Evolutionary conservation across 1,140 invertebrate species (phyloP).

Genomic region (Rhyacophila brunnea): DNA sequence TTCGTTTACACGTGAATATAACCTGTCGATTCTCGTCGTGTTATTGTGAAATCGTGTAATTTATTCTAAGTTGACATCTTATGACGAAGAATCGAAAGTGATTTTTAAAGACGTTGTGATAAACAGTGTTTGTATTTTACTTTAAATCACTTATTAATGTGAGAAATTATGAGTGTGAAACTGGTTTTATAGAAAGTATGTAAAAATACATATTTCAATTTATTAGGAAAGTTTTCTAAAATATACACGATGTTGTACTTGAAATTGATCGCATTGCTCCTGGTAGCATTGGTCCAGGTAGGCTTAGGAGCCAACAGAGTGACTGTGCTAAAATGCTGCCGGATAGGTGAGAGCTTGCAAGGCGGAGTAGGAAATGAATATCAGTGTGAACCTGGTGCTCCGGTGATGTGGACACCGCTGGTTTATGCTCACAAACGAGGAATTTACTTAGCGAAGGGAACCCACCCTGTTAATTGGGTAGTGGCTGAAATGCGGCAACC

Average conservation of each 20-base stretch:
- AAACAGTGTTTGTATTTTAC: too few species aligned
- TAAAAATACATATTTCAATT: constrained; percentile 9
- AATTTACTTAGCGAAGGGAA: constrained; percentile 39
- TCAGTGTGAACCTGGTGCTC: constrained; percentile 34
- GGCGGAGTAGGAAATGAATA: constrained; percentile 25
- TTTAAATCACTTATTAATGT: too few species aligned
- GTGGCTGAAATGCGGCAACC: constrained; percentile 42
- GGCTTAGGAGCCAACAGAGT: constrained; percentile 37
- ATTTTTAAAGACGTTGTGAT: too few species aligned
- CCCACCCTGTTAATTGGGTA: constrained; percentile 51
- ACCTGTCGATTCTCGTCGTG: too few species aligned
- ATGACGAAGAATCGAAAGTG: too few species aligned
- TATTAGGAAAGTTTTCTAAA: background rate
- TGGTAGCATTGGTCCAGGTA: constrained; percentile 4
- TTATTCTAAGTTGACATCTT: too few species aligned
- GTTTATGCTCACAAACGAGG: constrained; percentile 52
- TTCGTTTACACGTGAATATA: too few species aligned
- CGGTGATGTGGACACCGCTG: constrained; percentile 46
- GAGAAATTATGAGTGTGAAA: too few species aligned
- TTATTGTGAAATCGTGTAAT: too few species aligned
- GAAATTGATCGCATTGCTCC: constrained; percentile 6
- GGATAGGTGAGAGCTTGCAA: constrained; percentile 43
- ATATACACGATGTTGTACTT: constrained; percentile 5
- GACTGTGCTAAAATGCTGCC: constrained; percentile 56
- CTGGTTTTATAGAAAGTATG: constrained; percentile 2